Percentiles rank a stretch among this genome's conserved stretches.
Conservation (phyloP, 2,888 invertebrate genomes). For the Hetaerina titia region DNA sequence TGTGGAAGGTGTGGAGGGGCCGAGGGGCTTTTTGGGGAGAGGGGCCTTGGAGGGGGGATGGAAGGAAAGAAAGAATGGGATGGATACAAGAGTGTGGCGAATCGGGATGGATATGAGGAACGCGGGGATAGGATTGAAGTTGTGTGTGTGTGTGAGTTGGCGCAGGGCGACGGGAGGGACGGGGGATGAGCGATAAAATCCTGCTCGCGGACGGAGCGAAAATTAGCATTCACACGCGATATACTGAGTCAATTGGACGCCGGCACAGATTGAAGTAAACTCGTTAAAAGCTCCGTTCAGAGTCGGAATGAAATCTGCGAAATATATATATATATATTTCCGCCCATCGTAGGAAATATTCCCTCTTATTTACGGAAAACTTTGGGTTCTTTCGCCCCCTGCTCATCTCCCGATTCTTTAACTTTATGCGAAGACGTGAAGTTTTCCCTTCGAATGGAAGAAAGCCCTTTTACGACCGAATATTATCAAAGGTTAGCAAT, state of each 20-base stretch:
- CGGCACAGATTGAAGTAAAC: constrained; percentile 63
- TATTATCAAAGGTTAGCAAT: background rate
- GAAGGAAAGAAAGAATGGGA: background rate
- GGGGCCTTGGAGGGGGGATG: background rate
- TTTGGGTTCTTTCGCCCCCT: background rate
- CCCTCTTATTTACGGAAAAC: background rate
- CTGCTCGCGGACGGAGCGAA: constrained; percentile 46
- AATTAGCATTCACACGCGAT: constrained; percentile 65
- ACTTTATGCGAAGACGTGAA: background rate
- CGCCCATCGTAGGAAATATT: background rate
- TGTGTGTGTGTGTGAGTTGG: background rate
- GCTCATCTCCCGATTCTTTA: background rate
- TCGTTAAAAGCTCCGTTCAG: constrained; percentile 59
- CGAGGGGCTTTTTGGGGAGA: too few relatives aligned
- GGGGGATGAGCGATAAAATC: constrained; percentile 16
- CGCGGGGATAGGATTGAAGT: too few relatives aligned
- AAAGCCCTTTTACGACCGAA: background rate
- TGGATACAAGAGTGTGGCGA: background rate
- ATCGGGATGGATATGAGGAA: background rate
- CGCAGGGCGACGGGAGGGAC: background rate
- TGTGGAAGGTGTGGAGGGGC: background rate
- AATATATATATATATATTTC: constrained; percentile 12
- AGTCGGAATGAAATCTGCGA: constrained; percentile 57
- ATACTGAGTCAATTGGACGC: constrained; percentile 66
- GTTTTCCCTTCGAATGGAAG: background rate